Conservation (phyloP, 2,888 invertebrate species). For the Trichopoda pennipes region DNA sequence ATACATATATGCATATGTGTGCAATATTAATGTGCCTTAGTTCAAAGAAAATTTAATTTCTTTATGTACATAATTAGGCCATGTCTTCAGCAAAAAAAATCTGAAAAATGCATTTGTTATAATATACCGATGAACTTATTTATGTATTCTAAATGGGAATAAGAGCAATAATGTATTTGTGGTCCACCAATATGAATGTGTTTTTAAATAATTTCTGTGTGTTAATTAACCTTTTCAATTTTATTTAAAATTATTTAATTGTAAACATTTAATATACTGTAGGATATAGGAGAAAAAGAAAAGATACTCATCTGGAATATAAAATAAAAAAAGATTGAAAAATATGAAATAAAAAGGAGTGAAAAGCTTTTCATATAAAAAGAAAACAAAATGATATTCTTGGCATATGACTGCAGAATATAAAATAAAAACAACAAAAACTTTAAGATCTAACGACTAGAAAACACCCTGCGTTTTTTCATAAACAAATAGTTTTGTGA, state of each 20-base stretch:
- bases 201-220: constrained; percentile 23
- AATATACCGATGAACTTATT: not conserved
- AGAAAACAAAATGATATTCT: constrained; percentile 23
- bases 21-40: no score
- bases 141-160: not conserved
- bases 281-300: constrained; percentile 2
- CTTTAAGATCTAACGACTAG: constrained; percentile 9
- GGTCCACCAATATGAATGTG: not conserved
- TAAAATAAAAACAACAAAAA: constrained; percentile 34
- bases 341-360: constrained; percentile 47
- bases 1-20: no score
- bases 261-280: constrained; percentile 19
- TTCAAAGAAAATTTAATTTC: no score
- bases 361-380: constrained; percentile 45
- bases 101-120: constrained; percentile 19
- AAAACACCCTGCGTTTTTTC: constrained; percentile 4
- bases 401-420: constrained; percentile 47
- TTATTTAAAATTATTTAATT: constrained; percentile 24
- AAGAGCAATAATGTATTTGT: not conserved
- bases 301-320: constrained; percentile 40
- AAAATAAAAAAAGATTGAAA: constrained; percentile 16
- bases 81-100: not conserved
- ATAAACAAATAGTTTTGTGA: no score
- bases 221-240: not conserved
- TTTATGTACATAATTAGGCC: no score